A percentile compares a stretch with the other conserved stretches of the same genome.
Evolutionary conservation across 2,113 vertebrate genomes (phyloP).

Genomic region (Paradoxurus hermaphroditus): DNA sequence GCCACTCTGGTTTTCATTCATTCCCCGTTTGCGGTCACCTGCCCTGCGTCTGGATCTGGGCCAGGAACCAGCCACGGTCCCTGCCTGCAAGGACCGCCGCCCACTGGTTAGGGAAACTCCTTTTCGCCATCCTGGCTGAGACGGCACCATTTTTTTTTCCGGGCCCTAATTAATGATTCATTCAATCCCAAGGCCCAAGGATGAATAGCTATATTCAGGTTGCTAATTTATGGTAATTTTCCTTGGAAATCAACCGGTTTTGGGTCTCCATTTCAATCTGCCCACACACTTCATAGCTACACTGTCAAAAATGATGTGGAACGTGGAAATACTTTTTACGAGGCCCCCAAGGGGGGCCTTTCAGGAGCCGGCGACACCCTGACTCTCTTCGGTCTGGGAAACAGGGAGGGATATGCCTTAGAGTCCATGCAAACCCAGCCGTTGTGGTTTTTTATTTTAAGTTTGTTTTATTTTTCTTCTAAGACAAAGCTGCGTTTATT

Average conservation of each 20-base stretch:
- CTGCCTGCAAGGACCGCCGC: neutral
- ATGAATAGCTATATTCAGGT: conserved; percentile 63
- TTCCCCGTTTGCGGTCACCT: neutral
- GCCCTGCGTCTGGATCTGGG: neutral
- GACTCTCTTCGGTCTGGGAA: neutral
- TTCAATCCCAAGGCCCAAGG: conserved; percentile 39
- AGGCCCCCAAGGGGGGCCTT: neutral
- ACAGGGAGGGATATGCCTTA: too few relatives aligned
- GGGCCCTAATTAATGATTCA: conserved; percentile 39
- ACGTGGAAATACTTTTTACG: neutral
- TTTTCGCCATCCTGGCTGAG: neutral
- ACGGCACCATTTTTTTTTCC: neutral
- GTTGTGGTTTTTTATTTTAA: neutral
- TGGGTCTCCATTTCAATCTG: neutral
- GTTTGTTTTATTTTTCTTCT: neutral
- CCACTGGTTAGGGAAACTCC: neutral
- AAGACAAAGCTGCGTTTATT: neutral
- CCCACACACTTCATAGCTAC: neutral
- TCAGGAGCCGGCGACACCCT: fast-evolving
- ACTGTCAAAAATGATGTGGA: neutral
- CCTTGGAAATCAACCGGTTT: conserved; percentile 56
- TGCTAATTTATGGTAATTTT: conserved; percentile 41
- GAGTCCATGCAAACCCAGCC: fast-evolving
- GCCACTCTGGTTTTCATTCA: neutral
- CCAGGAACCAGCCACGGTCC: neutral